These are phyloP conservation scores for Protobothrops mucrosquamatus DNA, from an alignment of 2,113 vertebrate genomes.

Conservation along the genomic window DNA sequence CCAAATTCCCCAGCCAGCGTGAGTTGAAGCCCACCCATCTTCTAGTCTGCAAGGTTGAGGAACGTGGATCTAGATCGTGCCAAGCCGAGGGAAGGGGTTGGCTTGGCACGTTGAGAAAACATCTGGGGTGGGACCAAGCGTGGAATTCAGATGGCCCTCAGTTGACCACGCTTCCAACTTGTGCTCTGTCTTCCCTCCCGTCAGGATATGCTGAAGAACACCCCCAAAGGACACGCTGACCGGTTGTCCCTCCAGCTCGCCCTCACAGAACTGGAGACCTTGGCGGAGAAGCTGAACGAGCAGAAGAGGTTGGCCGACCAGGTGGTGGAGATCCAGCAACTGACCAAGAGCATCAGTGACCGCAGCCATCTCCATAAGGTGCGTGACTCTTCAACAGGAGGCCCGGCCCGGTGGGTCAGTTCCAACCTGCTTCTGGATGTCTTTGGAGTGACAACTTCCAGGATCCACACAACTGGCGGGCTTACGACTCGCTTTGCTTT, in stretches of 20 bases:
- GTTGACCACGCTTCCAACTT: not conserved
- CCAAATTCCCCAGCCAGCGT: not conserved
- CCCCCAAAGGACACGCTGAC: constrained; percentile 86
- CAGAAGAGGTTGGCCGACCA: constrained; percentile 94
- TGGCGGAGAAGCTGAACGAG: constrained; percentile 94
- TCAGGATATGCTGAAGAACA: constrained; percentile 97
- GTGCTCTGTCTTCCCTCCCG: not conserved
- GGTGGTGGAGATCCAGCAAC: constrained; percentile 90
- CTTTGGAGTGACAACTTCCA: not conserved
- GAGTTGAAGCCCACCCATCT: not conserved
- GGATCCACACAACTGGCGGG: not conserved
- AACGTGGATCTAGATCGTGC: not conserved
- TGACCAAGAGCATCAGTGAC: constrained; percentile 88
- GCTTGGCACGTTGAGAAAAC: not conserved
- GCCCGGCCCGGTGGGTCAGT: not conserved
- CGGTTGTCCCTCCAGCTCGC: constrained; percentile 91
- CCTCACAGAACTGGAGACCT: constrained; percentile 91
- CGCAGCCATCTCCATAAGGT: constrained; percentile 91
- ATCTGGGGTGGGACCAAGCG: not conserved
- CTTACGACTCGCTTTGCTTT: not conserved
- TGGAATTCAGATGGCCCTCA: not conserved
- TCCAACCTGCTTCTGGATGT: not conserved
- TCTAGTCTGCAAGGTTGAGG: not conserved
- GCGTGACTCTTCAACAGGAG: not conserved
- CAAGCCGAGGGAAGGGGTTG: not conserved